Evolutionary conservation across 2,888 invertebrate genomes (phyloP).

Genomic region (Cryptocephalus moraei): DNA sequence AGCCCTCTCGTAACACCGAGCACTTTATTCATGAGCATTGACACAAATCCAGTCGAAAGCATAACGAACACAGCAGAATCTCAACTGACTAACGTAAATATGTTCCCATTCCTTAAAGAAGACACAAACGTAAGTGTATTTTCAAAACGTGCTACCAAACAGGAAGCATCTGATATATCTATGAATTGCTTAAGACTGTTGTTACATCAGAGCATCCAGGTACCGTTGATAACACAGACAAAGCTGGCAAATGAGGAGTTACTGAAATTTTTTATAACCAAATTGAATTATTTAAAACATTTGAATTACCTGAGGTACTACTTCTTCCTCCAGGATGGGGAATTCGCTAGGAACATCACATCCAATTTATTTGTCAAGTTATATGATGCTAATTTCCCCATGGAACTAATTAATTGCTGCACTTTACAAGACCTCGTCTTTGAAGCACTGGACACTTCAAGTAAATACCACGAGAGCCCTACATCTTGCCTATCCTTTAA

Average conservation of each 20-base stretch:
- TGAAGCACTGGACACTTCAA: conserved; percentile 58
- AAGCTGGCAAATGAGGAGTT: conserved; percentile 63
- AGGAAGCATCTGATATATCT: conserved; percentile 36
- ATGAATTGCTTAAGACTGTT: conserved; percentile 28
- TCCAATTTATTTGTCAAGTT: conserved; percentile 58
- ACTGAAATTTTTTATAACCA: conserved; percentile 53
- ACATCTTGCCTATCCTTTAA: conserved; percentile 46
- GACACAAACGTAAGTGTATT: conserved; percentile 12
- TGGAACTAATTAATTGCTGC: conserved; percentile 57
- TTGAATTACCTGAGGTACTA: conserved; percentile 64
- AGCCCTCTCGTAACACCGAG: conserved; percentile 19
- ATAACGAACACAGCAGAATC: conserved; percentile 34
- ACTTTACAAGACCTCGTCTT: conserved; percentile 55
- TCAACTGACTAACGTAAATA: conserved; percentile 35
- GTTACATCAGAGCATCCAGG: conserved; percentile 41
- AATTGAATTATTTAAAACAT: conserved; percentile 59
- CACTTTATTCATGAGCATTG: conserved; percentile 18
- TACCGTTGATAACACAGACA: conserved; percentile 58
- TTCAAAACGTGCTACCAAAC: conserved; percentile 24
- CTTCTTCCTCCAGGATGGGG: conserved; percentile 70
- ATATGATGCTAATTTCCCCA: conserved; percentile 52
- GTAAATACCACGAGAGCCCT: conserved; percentile 50
- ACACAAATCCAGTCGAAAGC: conserved; percentile 18
- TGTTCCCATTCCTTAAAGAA: conserved; percentile 6
- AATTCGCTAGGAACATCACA: conserved; percentile 64